Evolutionary conservation across 2,888 invertebrate genomes (phyloP), one percentile per base, ranked within the genome.

Genomic region (Cyclophora albipunctata): DNA sequence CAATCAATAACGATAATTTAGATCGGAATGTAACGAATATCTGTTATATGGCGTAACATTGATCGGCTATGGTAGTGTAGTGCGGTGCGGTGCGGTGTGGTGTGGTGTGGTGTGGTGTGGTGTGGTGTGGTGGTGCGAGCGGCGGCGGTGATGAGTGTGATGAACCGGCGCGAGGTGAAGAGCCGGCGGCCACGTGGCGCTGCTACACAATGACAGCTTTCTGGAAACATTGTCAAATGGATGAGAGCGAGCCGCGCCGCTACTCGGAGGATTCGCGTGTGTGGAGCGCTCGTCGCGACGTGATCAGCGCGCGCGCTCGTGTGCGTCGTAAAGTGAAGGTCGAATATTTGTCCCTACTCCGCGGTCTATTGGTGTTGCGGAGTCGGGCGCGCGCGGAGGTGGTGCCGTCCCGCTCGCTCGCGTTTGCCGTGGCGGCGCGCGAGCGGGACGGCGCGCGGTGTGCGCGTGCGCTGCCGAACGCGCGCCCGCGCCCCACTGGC

Each of bases 171-270:
- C 53, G 55, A 51, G 54, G 55, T 48, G 52, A 53, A 59, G 63
- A 57, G 59, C 57, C 64, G 67, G 69, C 61, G 60, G 69, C 73
- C 77, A 78, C 81, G 77, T 81, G 78, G 79, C 75, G 75, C 71
- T 64, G 71, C 54, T 37, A 4, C 37, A 80, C 79, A 76, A 74
- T 77, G 73, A 76, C 79, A 74, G 68, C 82, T 85, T 86, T 85
- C 84, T 86, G 87, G 84, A 88, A 87, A 88, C 85, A 85, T 75
- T 84, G 83, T 78, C 87, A 87, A 86, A 85, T 84, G 82, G 86
- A 81, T 84, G 81, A 80, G 83, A 79, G 64, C 75, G 72, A 65
- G 67, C 66, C 62, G 64, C 64, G 66, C 65, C 62, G 54, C 55
- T 54, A 59, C 43, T 60, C 62, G 62, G 63, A 64, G 63, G 61